Evolutionary conservation across 2,797 vertebrate genomes (phyloP).

Genomic region (Otolemur crassicaudatus): DNA sequence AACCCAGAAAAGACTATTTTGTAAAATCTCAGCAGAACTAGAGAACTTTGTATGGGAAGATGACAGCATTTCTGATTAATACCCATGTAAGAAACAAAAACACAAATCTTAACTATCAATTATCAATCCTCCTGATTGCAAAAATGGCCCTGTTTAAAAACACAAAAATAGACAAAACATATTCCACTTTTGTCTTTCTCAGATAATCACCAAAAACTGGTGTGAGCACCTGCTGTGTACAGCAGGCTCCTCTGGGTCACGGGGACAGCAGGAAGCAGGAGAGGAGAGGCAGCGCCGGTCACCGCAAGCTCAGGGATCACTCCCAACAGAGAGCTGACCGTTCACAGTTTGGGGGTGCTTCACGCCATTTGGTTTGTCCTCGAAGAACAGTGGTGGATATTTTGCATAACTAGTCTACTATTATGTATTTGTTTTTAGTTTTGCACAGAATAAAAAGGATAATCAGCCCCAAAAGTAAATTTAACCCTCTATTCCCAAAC

Average conservation of each 20-base stretch:
- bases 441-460: background rate
- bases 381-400: background rate
- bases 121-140: background rate
- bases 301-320: background rate
- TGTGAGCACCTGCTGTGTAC: background rate
- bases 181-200: background rate
- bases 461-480: background rate
- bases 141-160: background rate
- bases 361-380: background rate
- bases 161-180: background rate
- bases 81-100: background rate
- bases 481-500: background rate
- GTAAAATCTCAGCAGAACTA: background rate
- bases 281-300: background rate
- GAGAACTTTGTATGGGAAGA: background rate
- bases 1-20: background rate
- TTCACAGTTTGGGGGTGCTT: background rate
- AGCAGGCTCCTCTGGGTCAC: accelerated
- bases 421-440: background rate
- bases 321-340: background rate
- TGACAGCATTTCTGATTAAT: background rate
- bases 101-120: background rate
- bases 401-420: background rate
- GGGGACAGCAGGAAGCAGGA: background rate
- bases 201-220: background rate